These are phyloP conservation scores for Rhinoptilus africanus DNA, from an alignment of 2,113 vertebrate species.

Conservation along the genomic window DNA sequence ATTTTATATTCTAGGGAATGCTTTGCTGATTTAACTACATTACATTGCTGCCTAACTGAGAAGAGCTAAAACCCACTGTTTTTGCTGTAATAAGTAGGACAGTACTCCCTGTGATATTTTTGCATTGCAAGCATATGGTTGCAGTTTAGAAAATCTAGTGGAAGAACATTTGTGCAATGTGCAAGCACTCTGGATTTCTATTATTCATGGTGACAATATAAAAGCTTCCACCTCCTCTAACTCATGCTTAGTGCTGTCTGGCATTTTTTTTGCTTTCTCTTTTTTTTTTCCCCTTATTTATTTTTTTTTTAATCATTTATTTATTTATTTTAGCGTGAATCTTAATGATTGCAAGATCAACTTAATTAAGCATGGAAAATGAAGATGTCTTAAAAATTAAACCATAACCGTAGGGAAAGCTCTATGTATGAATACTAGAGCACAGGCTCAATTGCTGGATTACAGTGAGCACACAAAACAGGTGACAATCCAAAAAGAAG, in stretches of 20 bases:
- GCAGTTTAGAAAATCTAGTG: slow-evolving; percentile 48
- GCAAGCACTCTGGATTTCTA: slow-evolving; percentile 16
- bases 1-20: not conserved
- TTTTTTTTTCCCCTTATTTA: no score
- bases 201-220: slow-evolving; percentile 41
- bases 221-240: slow-evolving; percentile 7
- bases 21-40: slow-evolving; percentile 9
- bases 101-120: slow-evolving; percentile 57
- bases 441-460: not conserved
- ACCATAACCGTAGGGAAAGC: not conserved
- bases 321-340: not conserved
- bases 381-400: not conserved
- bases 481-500: not conserved
- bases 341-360: not conserved
- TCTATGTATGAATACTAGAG: not conserved
- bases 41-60: slow-evolving; percentile 4
- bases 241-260: not conserved
- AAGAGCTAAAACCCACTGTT: slow-evolving; percentile 9
- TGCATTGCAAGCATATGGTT: slow-evolving; percentile 47
- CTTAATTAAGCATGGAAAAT: not conserved
- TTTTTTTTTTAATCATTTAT: no score
- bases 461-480: not conserved
- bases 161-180: slow-evolving; percentile 45
- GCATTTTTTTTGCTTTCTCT: not conserved
- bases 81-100: slow-evolving; percentile 50